Base-by-base conservation (phyloP, 2,888 invertebrate genomes). In the Acanthacorydalis orientalis region DNA sequence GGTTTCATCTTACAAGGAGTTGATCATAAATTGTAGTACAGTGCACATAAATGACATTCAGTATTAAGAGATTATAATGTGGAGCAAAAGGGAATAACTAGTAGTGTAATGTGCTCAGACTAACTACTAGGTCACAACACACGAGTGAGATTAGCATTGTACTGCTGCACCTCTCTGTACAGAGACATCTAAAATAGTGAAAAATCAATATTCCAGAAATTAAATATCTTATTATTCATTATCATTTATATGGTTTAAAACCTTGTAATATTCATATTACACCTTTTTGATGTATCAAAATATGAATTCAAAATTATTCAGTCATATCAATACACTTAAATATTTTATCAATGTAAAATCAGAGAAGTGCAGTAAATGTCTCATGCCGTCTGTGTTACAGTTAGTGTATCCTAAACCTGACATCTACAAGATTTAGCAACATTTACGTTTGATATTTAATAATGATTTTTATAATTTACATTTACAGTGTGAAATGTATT, bases 91-190 rank as follows among this genome's bases (percentile, higher is more conserved):
- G 39, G 31, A 38, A 23, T 23, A 44, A 44, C 44, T 44, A 44
- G 37, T 31, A 34, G 37, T 37, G 37, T 37, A 31, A 35, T 34
- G 46, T 46, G 46, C 39, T 37, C 39, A 46, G 16, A 46, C 32
- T 39, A 46, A 31, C 39, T 46, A 46, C 35, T 39, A 55, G 57
- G 56, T 59, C 62, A 62, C 60, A 61, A 60, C 62, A 61, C 60
- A 60, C 59, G 62, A 61, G 60, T 59, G 60, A 61, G 59, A 57
- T 55, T 12, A 37, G 37, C 37, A 37, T 37, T 37, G 37, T 37
- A 37, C 12, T 12, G 37, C 37, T 37, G 37, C 37, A 37, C 12
- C 7, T 37, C 37, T 37, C 37, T 37, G 35, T 37, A 37, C 7
- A 50, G 34, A 46, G 48, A 48, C 49, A 51, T 53, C 52, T 53